phyloP scores from a whole-genome alignment of 2,113 vertebrate species.

The Geococcyx californianus region DNA sequence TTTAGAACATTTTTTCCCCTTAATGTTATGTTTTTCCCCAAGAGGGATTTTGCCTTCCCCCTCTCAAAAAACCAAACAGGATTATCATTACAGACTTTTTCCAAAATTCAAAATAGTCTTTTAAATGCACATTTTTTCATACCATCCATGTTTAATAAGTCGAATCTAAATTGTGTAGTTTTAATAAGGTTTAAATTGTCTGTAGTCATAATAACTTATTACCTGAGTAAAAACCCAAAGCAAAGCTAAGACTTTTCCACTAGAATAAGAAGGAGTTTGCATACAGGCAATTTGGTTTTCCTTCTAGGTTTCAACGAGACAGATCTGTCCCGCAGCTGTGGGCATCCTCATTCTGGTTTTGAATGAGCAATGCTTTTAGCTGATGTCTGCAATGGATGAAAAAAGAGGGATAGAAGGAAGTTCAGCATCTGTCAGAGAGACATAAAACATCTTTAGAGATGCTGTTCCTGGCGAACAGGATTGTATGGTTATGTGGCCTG shows the following conservation, averaged over 20 bases:
- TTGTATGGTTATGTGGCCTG: not conserved
- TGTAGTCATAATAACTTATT: not conserved
- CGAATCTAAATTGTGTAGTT: accelerated
- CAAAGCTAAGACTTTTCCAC: not conserved
- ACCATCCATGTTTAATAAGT: not conserved
- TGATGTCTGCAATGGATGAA: not conserved
- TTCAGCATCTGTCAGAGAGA: not conserved
- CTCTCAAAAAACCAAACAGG: not conserved
- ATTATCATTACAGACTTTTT: not conserved
- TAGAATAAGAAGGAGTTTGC: not conserved
- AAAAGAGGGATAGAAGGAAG: not conserved
- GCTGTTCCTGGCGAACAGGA: not conserved
- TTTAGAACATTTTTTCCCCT: not conserved
- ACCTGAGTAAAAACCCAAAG: not conserved
- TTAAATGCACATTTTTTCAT: not conserved
- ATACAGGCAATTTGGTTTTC: not conserved
- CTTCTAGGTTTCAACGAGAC: not conserved
- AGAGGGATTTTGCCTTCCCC: not conserved
- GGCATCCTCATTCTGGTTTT: accelerated
- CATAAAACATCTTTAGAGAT: not conserved
- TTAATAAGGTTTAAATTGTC: not conserved
- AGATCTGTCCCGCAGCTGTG: not conserved
- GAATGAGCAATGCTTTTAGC: not conserved
- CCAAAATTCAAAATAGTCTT: not conserved
- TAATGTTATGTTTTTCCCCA: not conserved